phyloP scores from a whole-genome alignment of 2,888 invertebrate species.

The Mythimna impura region DNA sequence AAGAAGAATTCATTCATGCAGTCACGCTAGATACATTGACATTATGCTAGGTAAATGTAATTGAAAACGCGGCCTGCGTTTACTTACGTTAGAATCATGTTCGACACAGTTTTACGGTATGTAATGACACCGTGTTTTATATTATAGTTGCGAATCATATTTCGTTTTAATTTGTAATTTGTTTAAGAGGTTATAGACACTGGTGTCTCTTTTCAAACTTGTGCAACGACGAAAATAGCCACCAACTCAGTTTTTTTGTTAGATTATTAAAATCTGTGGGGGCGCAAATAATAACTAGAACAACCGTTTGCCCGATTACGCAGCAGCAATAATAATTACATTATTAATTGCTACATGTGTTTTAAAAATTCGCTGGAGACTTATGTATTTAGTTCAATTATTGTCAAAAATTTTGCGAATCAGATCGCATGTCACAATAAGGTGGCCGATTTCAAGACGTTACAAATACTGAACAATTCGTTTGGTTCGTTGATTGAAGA shows the following conservation, averaged over 20 bases:
- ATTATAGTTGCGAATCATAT: slow-evolving; percentile 25
- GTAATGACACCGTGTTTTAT: slow-evolving; percentile 27
- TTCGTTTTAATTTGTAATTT: slow-evolving; percentile 18
- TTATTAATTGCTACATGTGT: neutral
- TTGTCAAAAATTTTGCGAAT: neutral
- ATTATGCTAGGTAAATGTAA: slow-evolving; percentile 58
- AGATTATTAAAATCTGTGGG: neutral
- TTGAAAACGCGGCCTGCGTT: slow-evolving; percentile 34
- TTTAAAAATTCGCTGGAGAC: neutral
- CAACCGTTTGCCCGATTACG: neutral
- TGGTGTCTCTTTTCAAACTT: neutral
- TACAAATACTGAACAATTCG: neutral
- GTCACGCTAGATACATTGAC: slow-evolving; percentile 62
- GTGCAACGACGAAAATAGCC: neutral
- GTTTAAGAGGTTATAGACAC: slow-evolving; percentile 13
- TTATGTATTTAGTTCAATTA: neutral
- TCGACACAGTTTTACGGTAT: slow-evolving; percentile 14
- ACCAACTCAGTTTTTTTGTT: neutral
- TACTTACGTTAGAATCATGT: slow-evolving; percentile 34
- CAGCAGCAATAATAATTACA: neutral
- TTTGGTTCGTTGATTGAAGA: too few species aligned
- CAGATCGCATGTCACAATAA: neutral
- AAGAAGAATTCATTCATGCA: slow-evolving; percentile 72
- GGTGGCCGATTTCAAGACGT: neutral
- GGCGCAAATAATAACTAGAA: neutral